phyloP scores from a whole-genome alignment of 2,888 invertebrate species.

The Drosophila borborema region DNA sequence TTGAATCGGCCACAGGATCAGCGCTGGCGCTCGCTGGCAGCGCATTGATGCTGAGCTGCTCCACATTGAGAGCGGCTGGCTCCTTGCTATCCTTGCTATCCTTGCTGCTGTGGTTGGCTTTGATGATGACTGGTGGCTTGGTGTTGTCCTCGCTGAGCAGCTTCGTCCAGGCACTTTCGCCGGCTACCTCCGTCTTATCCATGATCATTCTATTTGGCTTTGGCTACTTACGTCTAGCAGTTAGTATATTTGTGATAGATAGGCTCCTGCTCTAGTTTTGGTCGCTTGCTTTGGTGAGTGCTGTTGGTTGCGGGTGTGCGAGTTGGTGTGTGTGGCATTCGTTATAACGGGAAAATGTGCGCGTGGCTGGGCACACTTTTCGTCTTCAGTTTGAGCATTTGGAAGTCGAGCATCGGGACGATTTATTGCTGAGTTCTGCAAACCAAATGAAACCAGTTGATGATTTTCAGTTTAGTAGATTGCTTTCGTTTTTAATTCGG shows the following conservation, averaged over 20 bases:
- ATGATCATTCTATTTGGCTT: slow-evolving; percentile 82
- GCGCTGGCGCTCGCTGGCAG: slow-evolving; percentile 10
- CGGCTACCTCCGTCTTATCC: slow-evolving; percentile 80
- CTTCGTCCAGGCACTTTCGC: slow-evolving; percentile 85
- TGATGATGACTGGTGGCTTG: slow-evolving; percentile 77
- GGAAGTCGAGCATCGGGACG: slow-evolving; percentile 61
- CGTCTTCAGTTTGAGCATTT: slow-evolving; percentile 41
- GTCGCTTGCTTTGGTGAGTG: slow-evolving; percentile 35
- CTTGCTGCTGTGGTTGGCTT: slow-evolving; percentile 19
- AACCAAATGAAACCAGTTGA: slow-evolving; percentile 58
- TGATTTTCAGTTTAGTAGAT: slow-evolving; percentile 9
- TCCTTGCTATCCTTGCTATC: slow-evolving; percentile 56
- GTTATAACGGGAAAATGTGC: slow-evolving; percentile 76
- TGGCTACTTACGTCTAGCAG: slow-evolving; percentile 41
- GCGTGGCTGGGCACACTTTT: slow-evolving; percentile 54
- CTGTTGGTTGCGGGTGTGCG: slow-evolving; percentile 11
- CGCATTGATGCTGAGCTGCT: slow-evolving; percentile 42
- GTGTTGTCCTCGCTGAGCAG: slow-evolving; percentile 81
- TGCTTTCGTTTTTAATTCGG: slow-evolving; percentile 11
- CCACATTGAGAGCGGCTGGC: slow-evolving; percentile 74
- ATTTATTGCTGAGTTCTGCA: slow-evolving; percentile 51
- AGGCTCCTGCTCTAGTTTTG: slow-evolving; percentile 18
- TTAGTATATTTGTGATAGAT: background rate
- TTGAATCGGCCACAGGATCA: slow-evolving; percentile 16
- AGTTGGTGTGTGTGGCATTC: slow-evolving; percentile 30